Conservation (phyloP, 2,113 vertebrate genomes). For the Fukomys damarensis region DNA sequence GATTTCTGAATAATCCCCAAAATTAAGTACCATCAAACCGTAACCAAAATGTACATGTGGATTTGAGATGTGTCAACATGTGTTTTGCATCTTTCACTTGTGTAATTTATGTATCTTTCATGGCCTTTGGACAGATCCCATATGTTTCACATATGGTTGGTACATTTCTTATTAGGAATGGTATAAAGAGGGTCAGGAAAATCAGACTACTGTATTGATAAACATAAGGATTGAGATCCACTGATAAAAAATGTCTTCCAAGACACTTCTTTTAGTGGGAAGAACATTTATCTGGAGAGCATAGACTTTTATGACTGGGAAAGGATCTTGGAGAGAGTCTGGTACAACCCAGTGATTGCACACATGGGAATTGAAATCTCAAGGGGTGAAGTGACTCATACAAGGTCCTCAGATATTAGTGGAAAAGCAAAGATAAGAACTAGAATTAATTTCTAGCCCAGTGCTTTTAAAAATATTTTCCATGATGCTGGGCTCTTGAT, state of each 20-base stretch:
- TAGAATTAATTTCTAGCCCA: neutral
- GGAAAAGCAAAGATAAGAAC: conserved; percentile 7
- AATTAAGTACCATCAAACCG: conserved; percentile 78
- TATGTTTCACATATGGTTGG: conserved; percentile 87
- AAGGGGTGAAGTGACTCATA: neutral
- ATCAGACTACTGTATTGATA: conserved; percentile 81
- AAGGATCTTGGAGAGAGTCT: conserved; percentile 33
- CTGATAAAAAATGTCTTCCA: conserved; percentile 74
- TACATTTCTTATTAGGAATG: conserved; percentile 82
- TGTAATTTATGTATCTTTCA: conserved; percentile 87
- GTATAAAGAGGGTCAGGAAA: conserved; percentile 75
- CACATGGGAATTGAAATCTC: conserved; percentile 6
- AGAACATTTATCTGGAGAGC: conserved; percentile 67
- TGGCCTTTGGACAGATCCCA: conserved; percentile 79
- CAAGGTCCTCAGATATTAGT: neutral
- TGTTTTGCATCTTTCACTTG: conserved; percentile 85
- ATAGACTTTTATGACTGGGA: conserved; percentile 60
- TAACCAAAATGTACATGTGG: conserved; percentile 81
- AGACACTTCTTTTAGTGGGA: conserved; percentile 53
- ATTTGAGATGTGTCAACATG: conserved; percentile 82
- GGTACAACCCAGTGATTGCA: conserved; percentile 31
- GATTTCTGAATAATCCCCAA: conserved; percentile 65
- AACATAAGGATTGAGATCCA: conserved; percentile 70
- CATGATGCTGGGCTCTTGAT: neutral
- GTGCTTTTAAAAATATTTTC: neutral